phyloP scores from a whole-genome alignment of 2,888 invertebrate genomes.

The Liodrosophila aerea region DNA sequence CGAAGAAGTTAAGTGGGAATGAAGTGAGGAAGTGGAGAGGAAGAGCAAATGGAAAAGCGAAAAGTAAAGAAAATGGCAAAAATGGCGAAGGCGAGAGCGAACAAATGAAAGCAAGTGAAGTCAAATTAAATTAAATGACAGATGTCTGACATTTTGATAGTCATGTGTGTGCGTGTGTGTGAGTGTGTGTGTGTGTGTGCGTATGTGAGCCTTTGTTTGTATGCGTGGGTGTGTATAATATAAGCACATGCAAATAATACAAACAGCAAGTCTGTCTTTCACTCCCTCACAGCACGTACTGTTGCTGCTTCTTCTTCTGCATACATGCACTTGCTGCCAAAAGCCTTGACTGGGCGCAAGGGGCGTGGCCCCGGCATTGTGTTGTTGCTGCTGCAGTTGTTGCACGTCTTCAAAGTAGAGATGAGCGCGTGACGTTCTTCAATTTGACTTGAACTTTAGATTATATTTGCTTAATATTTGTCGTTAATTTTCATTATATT shows the following conservation, averaged over 20 bases:
- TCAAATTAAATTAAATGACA: conserved; percentile 78
- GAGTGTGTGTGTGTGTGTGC: conserved; percentile 28
- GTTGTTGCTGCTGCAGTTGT: conserved; percentile 12
- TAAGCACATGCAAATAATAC: conserved; percentile 57
- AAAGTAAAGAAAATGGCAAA: conserved; percentile 6
- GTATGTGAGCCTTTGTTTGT: conserved; percentile 28
- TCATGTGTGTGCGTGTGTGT: conserved; percentile 32
- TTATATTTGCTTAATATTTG: too few relatives aligned
- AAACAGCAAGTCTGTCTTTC: conserved; percentile 1
- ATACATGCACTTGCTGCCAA: conserved; percentile 53
- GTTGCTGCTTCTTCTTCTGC: too few relatives aligned
- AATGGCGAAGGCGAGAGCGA: conserved; percentile 22
- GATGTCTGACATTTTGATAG: conserved; percentile 76
- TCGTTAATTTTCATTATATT: too few relatives aligned
- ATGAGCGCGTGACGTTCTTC: too few relatives aligned
- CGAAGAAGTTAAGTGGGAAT: neutral
- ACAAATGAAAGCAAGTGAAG: conserved; percentile 75
- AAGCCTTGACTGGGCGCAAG: conserved; percentile 8
- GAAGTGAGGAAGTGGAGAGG: conserved; percentile 3
- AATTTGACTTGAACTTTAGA: too few relatives aligned
- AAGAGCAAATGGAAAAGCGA: conserved; percentile 13
- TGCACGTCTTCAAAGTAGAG: conserved; percentile 34
- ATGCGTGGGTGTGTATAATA: conserved; percentile 30
- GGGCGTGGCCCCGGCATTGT: conserved; percentile 37
- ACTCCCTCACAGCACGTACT: too few relatives aligned